Percentiles rank a stretch among this genome's conserved stretches.
Evolutionary conservation across 2,113 vertebrate genomes (phyloP).

Genomic region (Hypomesus transpacificus): DNA sequence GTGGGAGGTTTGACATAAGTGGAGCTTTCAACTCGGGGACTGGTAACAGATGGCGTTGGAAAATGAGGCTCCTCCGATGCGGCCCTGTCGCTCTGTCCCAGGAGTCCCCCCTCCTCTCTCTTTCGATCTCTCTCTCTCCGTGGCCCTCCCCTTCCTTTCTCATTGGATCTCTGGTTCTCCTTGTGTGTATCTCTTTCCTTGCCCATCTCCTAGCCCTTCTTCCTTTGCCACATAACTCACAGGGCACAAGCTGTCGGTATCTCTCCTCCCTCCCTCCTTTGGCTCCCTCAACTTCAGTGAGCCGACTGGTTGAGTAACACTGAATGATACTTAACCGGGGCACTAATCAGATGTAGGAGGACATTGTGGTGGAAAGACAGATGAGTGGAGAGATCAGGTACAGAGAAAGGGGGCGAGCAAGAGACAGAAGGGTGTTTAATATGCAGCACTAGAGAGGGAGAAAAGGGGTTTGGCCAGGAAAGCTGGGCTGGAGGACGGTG

Average conservation of each 20-base stretch:
- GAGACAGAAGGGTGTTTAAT: slow-evolving; percentile 40
- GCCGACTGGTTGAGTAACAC: too few relatives aligned
- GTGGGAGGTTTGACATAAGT: slow-evolving; percentile 78
- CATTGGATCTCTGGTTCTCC: slow-evolving; percentile 24
- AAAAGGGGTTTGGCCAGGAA: slow-evolving; percentile 5
- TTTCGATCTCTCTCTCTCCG: slow-evolving; percentile 12
- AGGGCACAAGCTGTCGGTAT: not conserved
- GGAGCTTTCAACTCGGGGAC: slow-evolving; percentile 74
- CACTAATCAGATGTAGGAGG: slow-evolving; percentile 30
- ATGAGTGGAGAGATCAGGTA: not conserved
- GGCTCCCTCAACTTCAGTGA: slow-evolving; percentile 29
- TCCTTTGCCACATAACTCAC: not conserved
- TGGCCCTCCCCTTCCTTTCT: slow-evolving; percentile 56
- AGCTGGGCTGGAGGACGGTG: not conserved
- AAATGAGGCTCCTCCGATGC: slow-evolving; percentile 82
- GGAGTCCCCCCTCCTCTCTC: slow-evolving; percentile 40
- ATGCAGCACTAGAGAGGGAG: slow-evolving; percentile 44
- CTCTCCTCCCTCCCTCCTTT: slow-evolving; percentile 49
- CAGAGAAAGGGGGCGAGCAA: slow-evolving; percentile 1
- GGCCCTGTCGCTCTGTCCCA: slow-evolving; percentile 68
- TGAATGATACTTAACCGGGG: too few relatives aligned
- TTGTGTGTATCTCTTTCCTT: slow-evolving; percentile 29
- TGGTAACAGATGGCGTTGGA: slow-evolving; percentile 88
- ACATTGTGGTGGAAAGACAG: slow-evolving; percentile 21
- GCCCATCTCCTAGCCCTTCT: not conserved